Base-by-base conservation (phyloP, 2,797 vertebrate species). In the Otolemur crassicaudatus region DNA sequence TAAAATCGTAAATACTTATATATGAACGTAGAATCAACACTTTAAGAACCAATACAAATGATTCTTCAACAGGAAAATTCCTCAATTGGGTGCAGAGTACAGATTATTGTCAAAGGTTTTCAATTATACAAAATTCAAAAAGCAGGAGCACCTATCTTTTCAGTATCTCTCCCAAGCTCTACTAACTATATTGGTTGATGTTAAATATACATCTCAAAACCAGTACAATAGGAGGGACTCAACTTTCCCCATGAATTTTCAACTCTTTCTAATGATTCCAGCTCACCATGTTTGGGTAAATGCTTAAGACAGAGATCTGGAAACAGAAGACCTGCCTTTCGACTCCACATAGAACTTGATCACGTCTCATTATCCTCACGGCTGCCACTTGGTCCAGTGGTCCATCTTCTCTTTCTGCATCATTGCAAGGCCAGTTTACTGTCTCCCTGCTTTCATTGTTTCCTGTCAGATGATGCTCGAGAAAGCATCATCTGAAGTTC, bases 1-100 rank as follows among this genome's bases (percentile, higher is more conserved):
- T 81, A 75, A 97, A 98, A 96, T 95, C 65, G 77, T 19, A 96
- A 97, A 93, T 96, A 95, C 63, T 96, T 60, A 29, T 17, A 56
- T 76, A 80, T 5, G 10, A 16, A 83, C 90, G 49, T 87, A 92
- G 65, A 84, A 19, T 94, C 34, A 63, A 82, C 58, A 81, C 43
- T 85, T 77, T 60, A 89, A 70, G 58, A 67, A 75, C 81, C 22
- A 91, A 40, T 83, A 53, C 43, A 73, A 65, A 77, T 56, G 49
- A 53, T 40, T 77, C 63, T 29, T 4, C 49, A 76, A 53, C 20
- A 87, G 75, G 17, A 77, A 77, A 77, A 69, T 84, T 69, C 76
- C 37, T 89, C 12, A 16, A 2, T 25, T 46, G 31, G 5, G 34
- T 84, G 37, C 43, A 94, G 37, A 81, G 2, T 69, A 17, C n/a